Base-by-base conservation (phyloP, 2,888 invertebrate species). In the Troides aeacus region DNA sequence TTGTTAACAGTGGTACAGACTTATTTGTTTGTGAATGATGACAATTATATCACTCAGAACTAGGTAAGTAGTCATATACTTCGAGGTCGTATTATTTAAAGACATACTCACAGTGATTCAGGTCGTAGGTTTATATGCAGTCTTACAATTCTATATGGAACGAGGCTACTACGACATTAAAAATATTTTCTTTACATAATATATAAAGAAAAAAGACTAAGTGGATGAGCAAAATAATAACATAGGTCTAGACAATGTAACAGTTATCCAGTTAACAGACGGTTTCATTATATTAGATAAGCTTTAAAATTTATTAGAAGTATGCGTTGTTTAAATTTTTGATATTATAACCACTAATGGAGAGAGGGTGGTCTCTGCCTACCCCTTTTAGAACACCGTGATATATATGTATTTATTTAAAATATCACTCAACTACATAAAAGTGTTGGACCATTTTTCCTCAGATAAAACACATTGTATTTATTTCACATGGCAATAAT, bases 21-120 rank as follows among this genome's bases (percentile, higher is more conserved):
- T 42, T 36, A 53, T 60, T 50, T 65, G 53, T 62, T 56, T 61
- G 21, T 62, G 62, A 69, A 58, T 66, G 66, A 69, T 46, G 65
- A 62, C 66, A 59, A 24, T 53, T 65, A 65, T 46, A 65, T 69
- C 30, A 69, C 36, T 57, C 61, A 53, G 64, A 59, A 64, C 36
- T 42, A 61, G 39, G 58, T 66, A 64, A 60, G 69, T 62, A 62
- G 53, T 23, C 66, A 21, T 60, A 23, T 57, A 56, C 62, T 62
- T 63, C 23, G 66, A 66, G 70, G 66, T 70, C 62, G 62, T 50
- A 68, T 68, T 66, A 66, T 70, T 70, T 66, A 66, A 66, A 66
- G 59, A 66, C 64, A 30, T 58, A 59, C 46, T 30, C 62, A 42
- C 46, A 21, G 39, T 63, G 68, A 68, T 62, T 68, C 64, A 65